Evolutionary conservation across 2,113 vertebrate genomes (phyloP), one percentile per base, ranked within the genome.

Genomic region (Dasyprocta punctata): DNA sequence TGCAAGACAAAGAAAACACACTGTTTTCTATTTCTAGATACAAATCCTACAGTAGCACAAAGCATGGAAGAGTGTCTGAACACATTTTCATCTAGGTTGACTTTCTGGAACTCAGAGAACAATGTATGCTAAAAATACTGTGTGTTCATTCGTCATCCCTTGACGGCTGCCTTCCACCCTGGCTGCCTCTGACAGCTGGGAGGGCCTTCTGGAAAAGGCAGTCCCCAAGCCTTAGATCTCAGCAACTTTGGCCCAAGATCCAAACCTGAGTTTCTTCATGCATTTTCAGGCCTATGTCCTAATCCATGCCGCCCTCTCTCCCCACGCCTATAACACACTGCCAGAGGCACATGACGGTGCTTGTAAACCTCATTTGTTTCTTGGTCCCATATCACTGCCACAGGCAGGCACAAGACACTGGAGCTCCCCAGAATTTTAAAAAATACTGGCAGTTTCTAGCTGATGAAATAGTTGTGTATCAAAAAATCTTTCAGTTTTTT

Each of bases 81-180:
- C 87, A 96, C 77, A 95, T 90, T 94, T 97, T 96, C 49, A 61
- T 80, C 67, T 77, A 20, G 44, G 81, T 47, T 88, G 92, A 54
- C 96, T 90, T 97, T 96, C 90, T 80, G 94, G 86, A 97, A 85
- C 56, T 87, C 69, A 86, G 92, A 95, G 90, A 97, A 98, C 97
- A 97, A 98, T 97, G 94, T 63, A 86, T 89, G 97, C 97, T 98
- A 98, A 97, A 97, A 97, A 97, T 96, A 96, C 58, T 1, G 1
- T 0, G 44, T 56, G 75, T 80, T 10, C 54, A 61, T 93, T 63
- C 82, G 73, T 95, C 93, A 88, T 77, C n/a, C 41, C 14, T 11
- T 0, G 26, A 78, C 54, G 49, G 63, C 38, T 5, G 38, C 87
- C 60, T 81, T 58, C 86, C 49, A 49, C 58, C 20, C 65, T 14